These are phyloP conservation scores for Coendou prehensilis DNA, from an alignment of 2,797 vertebrate genomes.

Conservation along the genomic window DNA sequence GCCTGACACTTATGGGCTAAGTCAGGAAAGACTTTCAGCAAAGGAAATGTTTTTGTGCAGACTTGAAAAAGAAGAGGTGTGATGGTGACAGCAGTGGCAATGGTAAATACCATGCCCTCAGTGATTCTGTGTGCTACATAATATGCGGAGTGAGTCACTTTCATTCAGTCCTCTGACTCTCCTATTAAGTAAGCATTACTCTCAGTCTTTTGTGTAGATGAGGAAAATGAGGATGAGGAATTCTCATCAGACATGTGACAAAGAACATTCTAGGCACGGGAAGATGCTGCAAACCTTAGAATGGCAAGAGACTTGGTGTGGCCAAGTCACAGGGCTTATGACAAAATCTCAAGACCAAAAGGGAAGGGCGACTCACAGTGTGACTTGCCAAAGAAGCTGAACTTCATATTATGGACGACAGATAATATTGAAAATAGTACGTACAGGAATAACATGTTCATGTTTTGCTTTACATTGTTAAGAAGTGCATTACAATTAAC, in stretches of 20 bases:
- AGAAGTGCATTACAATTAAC: not conserved
- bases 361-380: not conserved
- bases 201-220: not conserved
- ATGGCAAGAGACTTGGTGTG: not conserved
- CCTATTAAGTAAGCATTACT: not conserved
- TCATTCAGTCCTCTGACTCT: not conserved
- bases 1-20: not conserved
- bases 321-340: not conserved
- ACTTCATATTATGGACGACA: not conserved
- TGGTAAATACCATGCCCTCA: too few species aligned
- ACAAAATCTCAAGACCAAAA: not conserved
- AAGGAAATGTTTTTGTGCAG: slow-evolving; percentile 22
- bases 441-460: not conserved
- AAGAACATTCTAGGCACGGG: not conserved
- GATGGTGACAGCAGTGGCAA: not conserved
- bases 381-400: not conserved
- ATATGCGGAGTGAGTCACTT: not conserved
- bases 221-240: not conserved
- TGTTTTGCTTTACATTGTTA: slow-evolving; percentile 28
- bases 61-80: not conserved
- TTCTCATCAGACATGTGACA: not conserved
- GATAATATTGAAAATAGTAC: not conserved
- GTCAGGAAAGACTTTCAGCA: not conserved
- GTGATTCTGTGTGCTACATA: not conserved
- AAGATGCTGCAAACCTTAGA: not conserved